These are phyloP conservation scores for Phainopepla nitens DNA, from an alignment of 2,113 vertebrate species.

Conservation along the genomic window DNA sequence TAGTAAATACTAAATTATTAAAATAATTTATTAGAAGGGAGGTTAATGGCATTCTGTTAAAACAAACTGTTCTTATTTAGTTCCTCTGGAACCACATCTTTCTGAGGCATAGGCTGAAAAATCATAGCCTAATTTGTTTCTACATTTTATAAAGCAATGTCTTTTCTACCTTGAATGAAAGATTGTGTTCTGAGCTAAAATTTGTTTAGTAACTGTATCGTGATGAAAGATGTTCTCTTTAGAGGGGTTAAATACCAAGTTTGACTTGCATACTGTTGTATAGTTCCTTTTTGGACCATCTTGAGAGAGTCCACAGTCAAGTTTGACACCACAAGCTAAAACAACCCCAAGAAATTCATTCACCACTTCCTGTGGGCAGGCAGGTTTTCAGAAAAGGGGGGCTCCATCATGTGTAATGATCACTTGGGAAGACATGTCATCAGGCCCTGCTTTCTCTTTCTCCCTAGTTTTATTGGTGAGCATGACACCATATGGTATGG, in stretches of 20 bases:
- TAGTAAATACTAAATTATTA: background rate
- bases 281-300: background rate
- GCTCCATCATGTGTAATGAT: rapidly evolving
- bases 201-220: background rate
- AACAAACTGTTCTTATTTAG: background rate
- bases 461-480: background rate
- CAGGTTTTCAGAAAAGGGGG: background rate
- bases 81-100: background rate
- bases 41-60: background rate
- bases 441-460: background rate
- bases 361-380: background rate
- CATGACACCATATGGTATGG: background rate
- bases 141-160: background rate
- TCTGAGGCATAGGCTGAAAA: background rate
- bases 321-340: background rate
- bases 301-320: background rate
- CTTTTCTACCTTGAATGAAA: background rate
- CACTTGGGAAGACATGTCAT: background rate
- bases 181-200: background rate
- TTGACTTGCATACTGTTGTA: background rate
- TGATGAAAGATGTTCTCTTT: background rate
- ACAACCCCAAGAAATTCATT: background rate
- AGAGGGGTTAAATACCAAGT: background rate
- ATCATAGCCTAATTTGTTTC: background rate
- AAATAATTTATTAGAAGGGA: background rate